Percentiles rank a stretch among this genome's conserved stretches.
Evolutionary conservation across 53 echinoderm and acorn worm genomes (phyloP).

Genomic region (Temnopleurus reevesii): DNA sequence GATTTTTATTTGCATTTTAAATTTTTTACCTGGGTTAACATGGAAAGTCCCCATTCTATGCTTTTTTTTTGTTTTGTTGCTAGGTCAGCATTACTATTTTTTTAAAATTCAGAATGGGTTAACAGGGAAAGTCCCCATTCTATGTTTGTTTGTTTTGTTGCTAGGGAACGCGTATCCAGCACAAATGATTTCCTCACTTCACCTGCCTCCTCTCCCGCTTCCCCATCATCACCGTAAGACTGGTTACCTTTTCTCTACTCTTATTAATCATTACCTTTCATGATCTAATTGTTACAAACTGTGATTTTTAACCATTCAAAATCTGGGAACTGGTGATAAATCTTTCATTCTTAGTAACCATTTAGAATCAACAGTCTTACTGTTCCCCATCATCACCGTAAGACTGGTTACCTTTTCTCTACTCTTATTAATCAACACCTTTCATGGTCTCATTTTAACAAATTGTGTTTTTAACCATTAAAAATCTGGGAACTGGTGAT

Average conservation of each 20-base stretch:
- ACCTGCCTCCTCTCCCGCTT: slow-evolving; percentile 11
- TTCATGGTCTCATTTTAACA: background rate
- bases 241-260: slow-evolving; percentile 26
- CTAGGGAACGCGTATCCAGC: background rate
- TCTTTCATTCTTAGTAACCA: background rate
- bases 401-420: background rate
- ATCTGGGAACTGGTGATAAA: too few relatives aligned
- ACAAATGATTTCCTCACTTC: slow-evolving; percentile 30
- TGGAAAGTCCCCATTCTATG: background rate
- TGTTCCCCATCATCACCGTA: background rate
- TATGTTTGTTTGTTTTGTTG: background rate
- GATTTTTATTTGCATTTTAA: too few relatives aligned
- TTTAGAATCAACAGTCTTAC: background rate
- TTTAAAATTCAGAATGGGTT: too few relatives aligned
- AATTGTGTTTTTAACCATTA: background rate
- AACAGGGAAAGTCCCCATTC: too few relatives aligned
- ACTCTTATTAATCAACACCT: background rate
- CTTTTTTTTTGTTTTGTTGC: too few relatives aligned
- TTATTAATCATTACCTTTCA: background rate
- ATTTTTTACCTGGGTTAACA: background rate
- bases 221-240: slow-evolving; percentile 45
- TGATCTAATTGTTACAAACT: background rate
- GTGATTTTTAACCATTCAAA: slow-evolving; percentile 5
- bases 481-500: too few relatives aligned
- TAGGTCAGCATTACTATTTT: too few relatives aligned